Evolutionary conservation across 1,140 invertebrate species (phyloP), one percentile per base, ranked within the genome.

Genomic region (Cherax quadricarinatus): DNA sequence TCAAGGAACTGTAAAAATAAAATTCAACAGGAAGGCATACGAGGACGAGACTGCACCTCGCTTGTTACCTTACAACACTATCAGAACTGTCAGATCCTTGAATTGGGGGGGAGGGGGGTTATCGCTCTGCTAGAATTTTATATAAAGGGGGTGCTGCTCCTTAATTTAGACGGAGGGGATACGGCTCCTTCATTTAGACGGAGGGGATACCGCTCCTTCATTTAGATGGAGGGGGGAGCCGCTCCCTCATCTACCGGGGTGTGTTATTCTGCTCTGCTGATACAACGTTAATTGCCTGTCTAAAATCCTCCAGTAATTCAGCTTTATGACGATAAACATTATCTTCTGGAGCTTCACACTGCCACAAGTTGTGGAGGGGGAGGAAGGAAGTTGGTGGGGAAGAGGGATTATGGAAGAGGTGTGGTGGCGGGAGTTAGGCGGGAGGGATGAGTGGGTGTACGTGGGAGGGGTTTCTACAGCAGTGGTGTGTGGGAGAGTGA

Each of bases 271-370:
- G 80, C 48, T 16, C 14, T 10, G 24, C n/a, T 83, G 81, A 83
- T 83, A 83, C 81, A 83, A 16, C 81, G 51, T 83, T 83, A 83
- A 83, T 83, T 83, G 57, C 81, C 81, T 83, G 81, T 83, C 81
- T 83, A 53, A 18, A 53, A 60, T 57, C 57, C 57, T 57, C 81
- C 81, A 60, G 81, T 83, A 83, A 81, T 57, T 83, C 51, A 83
- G 81, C 53, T 83, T 60, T 60, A 83, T 83, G 81, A 83, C 81
- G 81, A 83, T 83, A 83, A 83, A 57, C 81, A 83, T 83, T 83
- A 83, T 83, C 81, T 83, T 60, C 57, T 51, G 18, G 18, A 18
- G 51, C 16, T 75, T 75, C 70, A 30, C 70, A 30, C 70, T 9
- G n/a, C 70, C 70, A 24, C 70, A 24, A 75, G 70, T 75, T 75